Conservation (phyloP, 2,113 vertebrate genomes). For the Delphinus delphis region DNA sequence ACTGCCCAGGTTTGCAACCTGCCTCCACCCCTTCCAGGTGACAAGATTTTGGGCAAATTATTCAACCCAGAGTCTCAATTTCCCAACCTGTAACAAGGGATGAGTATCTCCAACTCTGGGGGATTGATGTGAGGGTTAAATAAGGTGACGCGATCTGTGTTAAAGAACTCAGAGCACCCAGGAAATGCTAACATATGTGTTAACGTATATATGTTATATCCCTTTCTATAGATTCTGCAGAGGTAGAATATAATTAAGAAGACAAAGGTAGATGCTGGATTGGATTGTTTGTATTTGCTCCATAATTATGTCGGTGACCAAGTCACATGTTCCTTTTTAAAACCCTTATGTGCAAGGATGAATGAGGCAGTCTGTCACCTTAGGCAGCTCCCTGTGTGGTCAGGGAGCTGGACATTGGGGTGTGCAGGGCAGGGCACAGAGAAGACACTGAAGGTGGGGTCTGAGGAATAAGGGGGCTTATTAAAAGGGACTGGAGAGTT, state of each 20-base stretch:
- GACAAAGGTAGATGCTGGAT: neutral
- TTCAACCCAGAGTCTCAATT: neutral
- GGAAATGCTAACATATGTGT: neutral
- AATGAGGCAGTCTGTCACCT: neutral
- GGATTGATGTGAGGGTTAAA: neutral
- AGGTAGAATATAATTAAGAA: neutral
- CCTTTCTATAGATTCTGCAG: neutral
- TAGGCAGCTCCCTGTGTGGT: neutral
- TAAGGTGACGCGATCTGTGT: neutral
- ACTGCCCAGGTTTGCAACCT: neutral
- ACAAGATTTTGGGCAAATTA: neutral
- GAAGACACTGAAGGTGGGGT: neutral
- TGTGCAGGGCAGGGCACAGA: neutral
- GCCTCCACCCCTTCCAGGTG: neutral
- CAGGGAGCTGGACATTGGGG: neutral
- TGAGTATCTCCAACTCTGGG: neutral
- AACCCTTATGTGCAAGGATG: neutral
- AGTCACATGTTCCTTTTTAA: neutral
- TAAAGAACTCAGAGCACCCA: neutral
- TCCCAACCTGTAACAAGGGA: neutral
- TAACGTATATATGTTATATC: neutral
- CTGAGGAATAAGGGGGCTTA: neutral
- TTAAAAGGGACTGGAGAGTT: neutral
- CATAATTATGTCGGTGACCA: neutral
- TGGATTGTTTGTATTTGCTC: neutral